phyloP scores from a whole-genome alignment of 2,888 invertebrate genomes.

The Elmis aenea region DNA sequence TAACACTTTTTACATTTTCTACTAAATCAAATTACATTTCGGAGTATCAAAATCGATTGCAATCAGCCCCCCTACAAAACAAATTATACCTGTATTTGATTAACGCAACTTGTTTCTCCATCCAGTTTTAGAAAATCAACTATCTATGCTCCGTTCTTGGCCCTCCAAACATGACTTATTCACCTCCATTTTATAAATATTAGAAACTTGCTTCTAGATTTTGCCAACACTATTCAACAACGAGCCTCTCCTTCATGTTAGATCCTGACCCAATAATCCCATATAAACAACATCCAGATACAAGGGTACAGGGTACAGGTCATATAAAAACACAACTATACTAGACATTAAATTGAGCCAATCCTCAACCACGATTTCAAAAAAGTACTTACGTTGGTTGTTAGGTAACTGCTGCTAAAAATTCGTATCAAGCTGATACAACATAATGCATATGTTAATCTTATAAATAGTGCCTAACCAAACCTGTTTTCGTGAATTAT shows the following conservation, averaged over 20 bases:
- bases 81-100: conserved; percentile 15
- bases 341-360: conserved; percentile 12
- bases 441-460: conserved; percentile 31
- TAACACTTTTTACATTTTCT: conserved; percentile 34
- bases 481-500: conserved; percentile 28
- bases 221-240: conserved; percentile 13
- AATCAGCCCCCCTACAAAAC: conserved; percentile 26
- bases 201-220: conserved; percentile 17
- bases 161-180: conserved; percentile 24
- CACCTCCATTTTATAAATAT: conserved; percentile 16
- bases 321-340: conserved; percentile 9
- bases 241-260: conserved; percentile 17
- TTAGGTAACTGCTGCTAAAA: conserved; percentile 24
- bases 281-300: conserved; percentile 3
- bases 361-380: conserved; percentile 21
- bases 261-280: conserved; percentile 11
- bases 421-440: conserved; percentile 20
- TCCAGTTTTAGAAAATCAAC: conserved; percentile 21
- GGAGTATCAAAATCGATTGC: not conserved
- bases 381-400: conserved; percentile 28
- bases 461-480: conserved; percentile 40
- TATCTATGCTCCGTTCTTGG: conserved; percentile 24
- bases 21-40: too few species aligned
- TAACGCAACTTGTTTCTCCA: conserved; percentile 19
- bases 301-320: conserved; percentile 13